phyloP scores from a whole-genome alignment of 2,113 vertebrate species.

The Bubo scandiacus region DNA sequence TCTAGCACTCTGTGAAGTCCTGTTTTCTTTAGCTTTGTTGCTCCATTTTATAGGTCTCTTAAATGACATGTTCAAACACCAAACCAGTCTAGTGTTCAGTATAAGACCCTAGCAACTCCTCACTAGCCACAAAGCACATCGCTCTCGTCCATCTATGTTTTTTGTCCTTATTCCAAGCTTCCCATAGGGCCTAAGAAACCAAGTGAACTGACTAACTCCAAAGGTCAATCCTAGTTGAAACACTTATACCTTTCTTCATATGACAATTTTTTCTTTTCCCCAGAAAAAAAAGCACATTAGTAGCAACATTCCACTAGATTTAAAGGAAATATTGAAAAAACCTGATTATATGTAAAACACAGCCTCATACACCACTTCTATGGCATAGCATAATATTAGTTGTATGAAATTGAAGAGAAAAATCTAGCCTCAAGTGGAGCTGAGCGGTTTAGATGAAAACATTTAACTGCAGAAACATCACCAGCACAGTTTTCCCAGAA shows the following conservation, averaged over 20 bases:
- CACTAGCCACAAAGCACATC: not conserved
- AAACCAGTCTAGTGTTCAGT: not conserved
- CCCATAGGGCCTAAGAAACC: not conserved
- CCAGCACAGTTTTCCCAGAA: not conserved
- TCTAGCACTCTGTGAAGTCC: not conserved
- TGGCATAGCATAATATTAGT: not conserved
- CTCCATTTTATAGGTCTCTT: not conserved
- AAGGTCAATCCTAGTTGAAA: not conserved
- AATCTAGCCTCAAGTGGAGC: not conserved
- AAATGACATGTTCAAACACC: not conserved
- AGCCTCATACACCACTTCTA: not conserved
- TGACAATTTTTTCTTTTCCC: not conserved
- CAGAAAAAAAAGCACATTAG: not conserved
- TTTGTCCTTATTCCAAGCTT: slow-evolving; percentile 9
- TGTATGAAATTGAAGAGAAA: not conserved
- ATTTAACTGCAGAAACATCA: not conserved
- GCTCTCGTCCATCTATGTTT: not conserved
- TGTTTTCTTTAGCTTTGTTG: not conserved
- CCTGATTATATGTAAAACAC: not conserved
- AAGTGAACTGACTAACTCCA: not conserved
- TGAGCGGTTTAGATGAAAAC: not conserved
- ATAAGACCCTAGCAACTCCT: not conserved
- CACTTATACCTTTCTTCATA: not conserved
- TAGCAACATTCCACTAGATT: not conserved
- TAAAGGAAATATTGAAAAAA: not conserved